Base-by-base conservation (phyloP, 2,888 invertebrate species). In the Cheilosia vulpina region DNA sequence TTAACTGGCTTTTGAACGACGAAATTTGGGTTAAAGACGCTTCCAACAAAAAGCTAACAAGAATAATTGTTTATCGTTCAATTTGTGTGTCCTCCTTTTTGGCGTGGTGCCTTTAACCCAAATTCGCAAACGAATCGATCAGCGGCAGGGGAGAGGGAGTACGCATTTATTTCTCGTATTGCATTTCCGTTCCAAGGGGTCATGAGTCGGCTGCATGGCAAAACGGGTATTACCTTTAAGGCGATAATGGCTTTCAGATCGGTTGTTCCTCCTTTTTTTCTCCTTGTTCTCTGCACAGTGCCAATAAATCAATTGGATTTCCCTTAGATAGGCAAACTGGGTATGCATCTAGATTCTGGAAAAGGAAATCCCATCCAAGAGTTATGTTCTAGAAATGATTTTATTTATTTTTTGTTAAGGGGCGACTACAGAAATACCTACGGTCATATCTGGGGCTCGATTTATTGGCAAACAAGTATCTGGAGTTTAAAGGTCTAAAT, bases 271-370 rank as follows among this genome's bases (percentile, higher is more conserved):
- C 17, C 19, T 11, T 47, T 3, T 19, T 65, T 68, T 34, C n/a
- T 11, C 17, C 21, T 2, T 19, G 17, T 15, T 11, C 21, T 9
- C 43, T 17, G 13, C n/a, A n/a, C 24, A 43, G 62, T 57, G 63
- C 52, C 21, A 77, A 77, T 82, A 82, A 82, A 82, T 82, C 82
- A 78, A 78, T 62, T 66, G 38, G 60, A 77, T 77, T 77, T 71
- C 41, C 47, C 38, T 47, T 27, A 53, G 55, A 66, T 53, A 82
- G 31, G 53, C 41, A 71, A 57, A 45, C 45, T 68, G 55, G 43
- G 53, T 55, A 43, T 41, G 41, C 7, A 68, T 68, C 43, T 68
- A 13, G 19, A 72, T 62, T 71, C 55, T 63, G 50, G 45, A 78
- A 57, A 55, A 62, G 55, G 63, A 78, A 69, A 66, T 68, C 24